phyloP scores from a whole-genome alignment of 2,888 invertebrate genomes.

The Cancer borealis region DNA sequence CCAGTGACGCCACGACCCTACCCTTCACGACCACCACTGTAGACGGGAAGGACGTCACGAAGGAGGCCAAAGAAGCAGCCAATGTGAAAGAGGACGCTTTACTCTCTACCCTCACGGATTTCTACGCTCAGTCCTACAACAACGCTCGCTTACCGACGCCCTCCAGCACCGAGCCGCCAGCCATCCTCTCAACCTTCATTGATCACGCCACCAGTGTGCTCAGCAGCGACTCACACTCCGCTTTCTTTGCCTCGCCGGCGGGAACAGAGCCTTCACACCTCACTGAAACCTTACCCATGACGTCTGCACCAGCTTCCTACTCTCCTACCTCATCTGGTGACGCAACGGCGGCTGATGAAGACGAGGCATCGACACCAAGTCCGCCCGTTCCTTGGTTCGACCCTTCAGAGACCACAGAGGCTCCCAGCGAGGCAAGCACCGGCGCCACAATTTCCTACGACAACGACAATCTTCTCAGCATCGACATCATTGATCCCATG shows the following conservation, averaged over 20 bases:
- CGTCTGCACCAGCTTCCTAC: neutral
- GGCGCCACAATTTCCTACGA: neutral
- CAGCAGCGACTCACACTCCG: slow-evolving; percentile 8
- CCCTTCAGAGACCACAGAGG: neutral
- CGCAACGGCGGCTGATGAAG: neutral
- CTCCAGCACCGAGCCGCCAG: neutral
- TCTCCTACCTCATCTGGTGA: neutral
- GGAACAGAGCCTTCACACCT: neutral
- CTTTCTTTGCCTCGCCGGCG: neutral
- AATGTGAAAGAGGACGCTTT: neutral
- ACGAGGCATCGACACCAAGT: neutral
- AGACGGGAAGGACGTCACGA: neutral
- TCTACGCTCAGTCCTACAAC: slow-evolving; percentile 52
- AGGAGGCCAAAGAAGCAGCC: neutral
- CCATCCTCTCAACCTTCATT: slow-evolving; percentile 50
- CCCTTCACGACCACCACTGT: neutral
- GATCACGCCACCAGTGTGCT: slow-evolving; percentile 54
- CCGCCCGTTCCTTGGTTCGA: neutral
- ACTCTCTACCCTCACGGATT: slow-evolving; percentile 35
- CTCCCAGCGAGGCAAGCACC: neutral
- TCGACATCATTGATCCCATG: slow-evolving; percentile 43
- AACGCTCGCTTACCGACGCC: neutral
- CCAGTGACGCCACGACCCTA: neutral
- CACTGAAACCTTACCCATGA: neutral
- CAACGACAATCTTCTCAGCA: slow-evolving; percentile 23